These are phyloP conservation scores for Paracanthobrama guichenoti DNA, from an alignment of 2,113 vertebrate genomes.

Conservation along the genomic window DNA sequence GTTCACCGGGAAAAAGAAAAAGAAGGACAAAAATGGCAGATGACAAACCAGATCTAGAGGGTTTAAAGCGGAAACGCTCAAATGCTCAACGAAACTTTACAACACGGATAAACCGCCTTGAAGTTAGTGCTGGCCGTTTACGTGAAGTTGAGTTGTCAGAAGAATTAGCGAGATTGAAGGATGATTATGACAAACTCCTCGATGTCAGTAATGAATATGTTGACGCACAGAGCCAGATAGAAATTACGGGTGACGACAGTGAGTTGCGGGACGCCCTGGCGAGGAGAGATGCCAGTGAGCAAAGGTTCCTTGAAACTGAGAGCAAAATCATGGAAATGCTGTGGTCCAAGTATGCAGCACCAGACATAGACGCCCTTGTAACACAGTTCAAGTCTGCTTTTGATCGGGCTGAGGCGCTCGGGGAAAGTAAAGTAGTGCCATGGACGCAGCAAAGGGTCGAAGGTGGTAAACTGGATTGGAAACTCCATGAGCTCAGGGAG, in stretches of 20 bases:
- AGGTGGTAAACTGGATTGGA: neutral
- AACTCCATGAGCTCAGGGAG: neutral
- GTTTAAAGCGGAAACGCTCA: conserved; percentile 3
- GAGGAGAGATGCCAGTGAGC: neutral
- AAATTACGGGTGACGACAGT: neutral
- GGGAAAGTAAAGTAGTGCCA: neutral
- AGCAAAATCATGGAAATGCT: too few species aligned
- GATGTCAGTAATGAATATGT: conserved; percentile 10
- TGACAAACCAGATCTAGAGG: neutral
- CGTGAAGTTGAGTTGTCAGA: neutral
- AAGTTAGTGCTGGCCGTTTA: neutral
- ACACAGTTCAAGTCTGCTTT: neutral
- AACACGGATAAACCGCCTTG: neutral
- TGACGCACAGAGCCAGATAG: neutral
- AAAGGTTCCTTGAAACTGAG: too few species aligned
- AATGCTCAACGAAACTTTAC: neutral
- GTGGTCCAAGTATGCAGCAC: neutral
- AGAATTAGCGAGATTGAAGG: neutral
- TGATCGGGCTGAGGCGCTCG: neutral
- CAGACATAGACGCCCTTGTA: neutral
- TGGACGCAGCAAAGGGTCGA: neutral
- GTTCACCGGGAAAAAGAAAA: neutral
- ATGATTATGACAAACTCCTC: neutral
- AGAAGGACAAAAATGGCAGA: neutral
- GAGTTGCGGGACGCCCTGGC: neutral